Conservation (phyloP, 2,797 vertebrate species). For the Perodicticus potto region DNA sequence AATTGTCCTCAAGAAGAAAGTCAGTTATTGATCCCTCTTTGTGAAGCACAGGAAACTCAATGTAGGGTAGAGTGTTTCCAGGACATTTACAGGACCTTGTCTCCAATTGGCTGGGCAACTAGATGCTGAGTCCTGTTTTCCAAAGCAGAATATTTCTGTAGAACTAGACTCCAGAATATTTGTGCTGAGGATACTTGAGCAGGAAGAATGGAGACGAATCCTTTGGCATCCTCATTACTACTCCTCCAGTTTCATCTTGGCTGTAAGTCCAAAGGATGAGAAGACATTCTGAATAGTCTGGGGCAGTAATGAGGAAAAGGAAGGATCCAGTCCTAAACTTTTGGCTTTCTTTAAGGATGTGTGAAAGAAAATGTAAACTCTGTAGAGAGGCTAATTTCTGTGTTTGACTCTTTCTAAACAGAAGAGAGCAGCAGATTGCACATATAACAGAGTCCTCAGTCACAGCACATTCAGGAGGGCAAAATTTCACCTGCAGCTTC, state of each 20-base stretch:
- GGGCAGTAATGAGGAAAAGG: neutral
- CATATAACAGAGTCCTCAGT: neutral
- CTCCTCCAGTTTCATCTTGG: too few species aligned
- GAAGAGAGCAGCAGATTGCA: neutral
- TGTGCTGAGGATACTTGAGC: neutral
- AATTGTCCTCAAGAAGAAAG: neutral
- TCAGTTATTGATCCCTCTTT: neutral
- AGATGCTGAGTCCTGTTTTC: neutral
- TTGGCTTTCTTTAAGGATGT: neutral
- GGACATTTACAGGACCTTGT: neutral
- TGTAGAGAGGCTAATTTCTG: neutral
- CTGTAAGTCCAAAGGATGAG: too few species aligned
- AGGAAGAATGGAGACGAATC: neutral
- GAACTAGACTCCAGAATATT: neutral
- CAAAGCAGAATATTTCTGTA: neutral
- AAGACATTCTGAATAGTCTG: neutral
- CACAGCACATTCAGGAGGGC: neutral
- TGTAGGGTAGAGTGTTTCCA: neutral
- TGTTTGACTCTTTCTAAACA: slow-evolving; percentile 49
- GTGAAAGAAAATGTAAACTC: neutral
- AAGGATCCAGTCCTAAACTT: neutral
- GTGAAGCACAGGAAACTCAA: neutral
- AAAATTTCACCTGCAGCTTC: slow-evolving; percentile 31
- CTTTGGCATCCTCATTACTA: neutral
- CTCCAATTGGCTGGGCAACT: neutral